Conservation (phyloP, 2,113 vertebrate species). For the Microtus montanus region DNA sequence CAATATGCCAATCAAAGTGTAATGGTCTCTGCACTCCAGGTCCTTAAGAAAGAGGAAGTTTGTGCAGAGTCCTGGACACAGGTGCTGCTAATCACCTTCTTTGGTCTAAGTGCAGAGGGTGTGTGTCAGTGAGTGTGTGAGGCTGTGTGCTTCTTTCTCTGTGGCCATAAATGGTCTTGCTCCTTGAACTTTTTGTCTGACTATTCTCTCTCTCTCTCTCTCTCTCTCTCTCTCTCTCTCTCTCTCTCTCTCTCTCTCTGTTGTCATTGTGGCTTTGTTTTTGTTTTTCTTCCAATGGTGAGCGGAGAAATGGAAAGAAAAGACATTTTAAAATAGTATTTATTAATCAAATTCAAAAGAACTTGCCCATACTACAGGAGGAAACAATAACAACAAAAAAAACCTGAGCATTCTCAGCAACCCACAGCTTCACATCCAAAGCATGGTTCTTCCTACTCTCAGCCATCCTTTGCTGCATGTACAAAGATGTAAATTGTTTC, state of each 20-base stretch:
- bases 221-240: not conserved
- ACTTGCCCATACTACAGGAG: not conserved
- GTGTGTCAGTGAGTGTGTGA: not conserved
- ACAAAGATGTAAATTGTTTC: not conserved
- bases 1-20: not conserved
- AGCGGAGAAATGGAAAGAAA: not conserved
- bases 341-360: constrained; percentile 36
- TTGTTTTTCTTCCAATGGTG: not conserved
- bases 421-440: not conserved
- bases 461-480: not conserved
- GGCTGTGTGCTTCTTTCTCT: not conserved
- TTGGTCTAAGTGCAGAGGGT: not conserved
- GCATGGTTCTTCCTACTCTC: not conserved
- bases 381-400: too few species aligned
- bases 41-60: constrained; percentile 42
- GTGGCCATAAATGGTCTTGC: not conserved
- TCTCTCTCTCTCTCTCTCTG: not conserved
- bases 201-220: not conserved
- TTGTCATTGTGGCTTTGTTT: not conserved
- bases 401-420: not conserved
- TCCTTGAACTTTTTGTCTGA: not conserved
- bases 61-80: not conserved
- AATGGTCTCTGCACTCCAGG: not conserved
- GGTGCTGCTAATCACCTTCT: constrained; percentile 14
- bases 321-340: not conserved